Evolutionary conservation across 2,797 vertebrate genomes (phyloP), one percentile per base, ranked within the genome.

Genomic region (Epinephelus coioides): DNA sequence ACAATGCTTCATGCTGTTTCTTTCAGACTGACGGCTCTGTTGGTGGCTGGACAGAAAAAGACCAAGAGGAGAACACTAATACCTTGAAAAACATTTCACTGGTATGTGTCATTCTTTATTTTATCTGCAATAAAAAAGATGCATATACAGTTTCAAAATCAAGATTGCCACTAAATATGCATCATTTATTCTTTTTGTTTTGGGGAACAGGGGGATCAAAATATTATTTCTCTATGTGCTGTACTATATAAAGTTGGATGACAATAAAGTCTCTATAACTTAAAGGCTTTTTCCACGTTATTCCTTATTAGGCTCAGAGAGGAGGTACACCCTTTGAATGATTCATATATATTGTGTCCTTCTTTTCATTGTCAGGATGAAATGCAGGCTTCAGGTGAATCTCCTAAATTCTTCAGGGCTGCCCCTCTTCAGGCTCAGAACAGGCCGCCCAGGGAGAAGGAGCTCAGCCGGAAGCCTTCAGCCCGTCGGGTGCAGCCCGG

Each of bases 31-130:
- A 97, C 0, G 91, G 95, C 25, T 95, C 95, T 15, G 69, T 95
- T 86, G 95, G 95, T 54, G 93, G 91, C 60, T 94, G 89, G 21
- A 92, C 92, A 2, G 94, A 96, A 0, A 91, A 95, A 17, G 81
- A 90, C 18, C 87, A 91, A 62, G 94, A 95, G 44, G 93, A 92
- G 73, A 92, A 79, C 76, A 74, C 79, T 57, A 95, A 94, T 76
- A 85, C 94, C 57, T 94, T 97, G 68, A 95, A 95, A 0, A 97
- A 97, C 21, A 92, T 97, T 81, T 94, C 95, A 21, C 87, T 98
- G 96, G 97, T 98, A 94, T 94, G 96, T 83, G 38, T 34, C 40
- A 25, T 23, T 71, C 5, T 38, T 56, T 57, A 23, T 78, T 79
- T 73, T 14, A 25, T 71, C 30, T 21, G 23, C 13, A 11, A 44